phyloP scores from a whole-genome alignment of 2,797 vertebrate species.

The Tokudaia tokunoshimensis region DNA sequence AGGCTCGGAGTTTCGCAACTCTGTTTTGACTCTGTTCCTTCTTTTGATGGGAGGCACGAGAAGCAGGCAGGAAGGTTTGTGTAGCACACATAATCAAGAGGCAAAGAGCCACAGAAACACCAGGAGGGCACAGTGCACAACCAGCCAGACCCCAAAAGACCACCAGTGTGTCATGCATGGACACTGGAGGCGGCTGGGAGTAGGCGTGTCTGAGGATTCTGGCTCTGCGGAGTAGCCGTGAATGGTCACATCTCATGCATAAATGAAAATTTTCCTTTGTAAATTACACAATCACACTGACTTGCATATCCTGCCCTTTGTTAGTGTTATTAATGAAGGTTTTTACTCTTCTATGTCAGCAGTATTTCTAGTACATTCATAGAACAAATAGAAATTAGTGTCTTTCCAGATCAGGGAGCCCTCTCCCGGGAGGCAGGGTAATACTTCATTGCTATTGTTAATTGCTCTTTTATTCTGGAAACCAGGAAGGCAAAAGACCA shows the following conservation, averaged over 20 bases:
- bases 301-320: conserved; percentile 3
- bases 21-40: background rate
- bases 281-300: background rate
- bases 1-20: background rate
- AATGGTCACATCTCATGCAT: conserved; percentile 5
- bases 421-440: conserved; percentile 53
- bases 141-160: rapidly evolving
- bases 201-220: background rate
- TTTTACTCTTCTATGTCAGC: background rate
- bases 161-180: background rate
- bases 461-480: conserved; percentile 14
- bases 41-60: background rate
- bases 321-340: background rate
- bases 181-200: rapidly evolving
- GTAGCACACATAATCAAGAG: background rate
- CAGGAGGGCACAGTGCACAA: background rate
- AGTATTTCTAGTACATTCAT: conserved; percentile 1
- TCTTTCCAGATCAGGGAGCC: conserved; percentile 60
- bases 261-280: conserved; percentile 41
- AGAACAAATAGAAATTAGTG: background rate
- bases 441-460: conserved; percentile 1
- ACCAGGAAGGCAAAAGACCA: conserved; percentile 23
- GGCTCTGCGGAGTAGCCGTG: background rate
- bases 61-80: background rate
- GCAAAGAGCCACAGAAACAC: background rate